phyloP scores from a whole-genome alignment of 2,888 invertebrate genomes.

The Scaptomyza cyrtandrae region DNA sequence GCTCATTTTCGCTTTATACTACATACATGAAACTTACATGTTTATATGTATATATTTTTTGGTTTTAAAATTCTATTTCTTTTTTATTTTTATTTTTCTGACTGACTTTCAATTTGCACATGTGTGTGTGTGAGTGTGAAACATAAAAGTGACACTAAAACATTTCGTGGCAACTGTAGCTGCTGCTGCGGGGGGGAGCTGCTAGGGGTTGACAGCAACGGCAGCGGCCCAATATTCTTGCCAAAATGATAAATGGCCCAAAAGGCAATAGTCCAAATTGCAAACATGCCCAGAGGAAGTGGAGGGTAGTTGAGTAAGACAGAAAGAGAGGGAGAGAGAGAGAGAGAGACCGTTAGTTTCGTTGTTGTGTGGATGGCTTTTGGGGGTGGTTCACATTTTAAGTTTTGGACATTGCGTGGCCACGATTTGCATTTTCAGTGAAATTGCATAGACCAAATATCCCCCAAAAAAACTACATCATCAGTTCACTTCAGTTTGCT shows the following conservation, averaged over 20 bases:
- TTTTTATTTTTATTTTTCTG: conserved; percentile 19
- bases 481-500: conserved; percentile 16
- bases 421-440: conserved; percentile 63
- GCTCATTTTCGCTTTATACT: conserved; percentile 32
- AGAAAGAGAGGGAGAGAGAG: neutral
- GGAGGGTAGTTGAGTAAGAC: no score
- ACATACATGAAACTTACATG: neutral
- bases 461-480: conserved; percentile 4
- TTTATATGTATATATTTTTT: conserved; percentile 12
- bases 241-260: conserved; percentile 76
- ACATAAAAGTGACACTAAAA: conserved; percentile 68
- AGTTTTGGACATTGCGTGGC: conserved; percentile 9
- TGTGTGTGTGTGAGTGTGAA: conserved; percentile 29
- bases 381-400: conserved; percentile 42
- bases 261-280: conserved; percentile 56
- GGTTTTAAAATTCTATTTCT: conserved; percentile 19
- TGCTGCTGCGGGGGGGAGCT: conserved; percentile 1
- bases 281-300: conserved; percentile 38
- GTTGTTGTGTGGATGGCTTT: conserved; percentile 10
- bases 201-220: conserved; percentile 4
- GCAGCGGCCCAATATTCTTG: conserved; percentile 51
- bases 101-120: conserved; percentile 70
- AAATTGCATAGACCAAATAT: conserved; percentile 12
- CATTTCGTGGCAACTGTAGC: conserved; percentile 53
- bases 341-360: neutral